phyloP scores from a whole-genome alignment of 1,140 invertebrate species.

The Phthorimaea operculella region DNA sequence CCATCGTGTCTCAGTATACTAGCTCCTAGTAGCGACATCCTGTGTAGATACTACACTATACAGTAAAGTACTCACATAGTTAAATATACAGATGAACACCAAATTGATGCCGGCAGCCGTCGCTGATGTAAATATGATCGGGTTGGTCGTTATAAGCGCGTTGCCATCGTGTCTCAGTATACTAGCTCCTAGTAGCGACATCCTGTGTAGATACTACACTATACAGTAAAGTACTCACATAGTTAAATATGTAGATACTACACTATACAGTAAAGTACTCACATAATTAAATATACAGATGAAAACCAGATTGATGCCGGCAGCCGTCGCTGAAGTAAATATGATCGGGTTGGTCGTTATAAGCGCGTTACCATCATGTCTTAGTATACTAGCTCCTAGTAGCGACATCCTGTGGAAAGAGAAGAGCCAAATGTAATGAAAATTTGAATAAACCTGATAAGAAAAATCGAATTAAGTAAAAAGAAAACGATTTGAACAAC shows the following conservation, averaged over 20 bases:
- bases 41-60: too few species aligned
- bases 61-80: too few species aligned
- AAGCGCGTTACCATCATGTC: conserved; percentile 58
- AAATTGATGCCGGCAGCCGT: conserved; percentile 93
- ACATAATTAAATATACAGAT: conserved; percentile 90
- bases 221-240: conserved; percentile 70
- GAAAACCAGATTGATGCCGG: conserved; percentile 86
- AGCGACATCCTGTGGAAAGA: conserved; percentile 70
- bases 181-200: conserved; percentile 82
- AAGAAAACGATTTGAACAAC: too few species aligned
- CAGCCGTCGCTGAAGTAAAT: conserved; percentile 86
- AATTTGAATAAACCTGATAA: too few species aligned
- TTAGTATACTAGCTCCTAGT: conserved; percentile 69
- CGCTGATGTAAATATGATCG: conserved; percentile 84
- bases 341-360: conserved; percentile 81
- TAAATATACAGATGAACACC: conserved; percentile 86
- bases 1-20: conserved; percentile 66
- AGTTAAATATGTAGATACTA: conserved; percentile 89
- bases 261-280: too few species aligned
- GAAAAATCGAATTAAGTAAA: too few species aligned
- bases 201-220: conserved; percentile 92
- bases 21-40: conserved; percentile 84
- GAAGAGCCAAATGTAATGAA: too few species aligned
- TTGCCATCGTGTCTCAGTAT: conserved; percentile 65
- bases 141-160: conserved; percentile 73